Evolutionary conservation across 2,888 invertebrate genomes (phyloP).

Genomic region (Dendrolimus pini): DNA sequence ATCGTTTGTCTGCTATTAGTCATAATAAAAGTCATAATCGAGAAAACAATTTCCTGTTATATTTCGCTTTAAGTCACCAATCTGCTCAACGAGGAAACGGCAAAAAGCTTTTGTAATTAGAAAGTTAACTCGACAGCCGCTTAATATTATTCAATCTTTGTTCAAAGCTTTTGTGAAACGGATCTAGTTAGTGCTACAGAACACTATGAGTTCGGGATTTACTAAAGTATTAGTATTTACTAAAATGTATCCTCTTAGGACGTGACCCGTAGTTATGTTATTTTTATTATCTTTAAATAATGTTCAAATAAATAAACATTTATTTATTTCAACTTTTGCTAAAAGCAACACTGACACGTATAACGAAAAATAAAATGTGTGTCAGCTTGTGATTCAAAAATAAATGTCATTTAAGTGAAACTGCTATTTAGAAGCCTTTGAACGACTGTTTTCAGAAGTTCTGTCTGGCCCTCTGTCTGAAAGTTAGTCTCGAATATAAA

Average conservation of each 20-base stretch:
- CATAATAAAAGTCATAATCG: background rate
- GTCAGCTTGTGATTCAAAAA: too few species aligned
- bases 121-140: conserved; percentile 32
- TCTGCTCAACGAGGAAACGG: conserved; percentile 26
- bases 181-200: conserved; percentile 6
- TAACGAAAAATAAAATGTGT: too few species aligned
- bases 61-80: conserved; percentile 30
- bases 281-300: too few species aligned
- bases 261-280: too few species aligned
- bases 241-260: background rate
- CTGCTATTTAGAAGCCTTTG: too few species aligned
- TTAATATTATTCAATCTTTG: conserved; percentile 33
- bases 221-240: background rate
- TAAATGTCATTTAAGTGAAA: too few species aligned
- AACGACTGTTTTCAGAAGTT: too few species aligned
- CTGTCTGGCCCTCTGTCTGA: too few species aligned
- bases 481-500: too few species aligned
- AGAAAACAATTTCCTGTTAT: conserved; percentile 2
- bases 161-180: conserved; percentile 24
- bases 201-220: background rate
- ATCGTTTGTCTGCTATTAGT: background rate
- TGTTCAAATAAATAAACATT: too few species aligned
- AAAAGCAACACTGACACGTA: too few species aligned
- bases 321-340: too few species aligned
- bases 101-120: conserved; percentile 39